phyloP scores from a whole-genome alignment of 2,113 vertebrate species.

The Lota lota region DNA sequence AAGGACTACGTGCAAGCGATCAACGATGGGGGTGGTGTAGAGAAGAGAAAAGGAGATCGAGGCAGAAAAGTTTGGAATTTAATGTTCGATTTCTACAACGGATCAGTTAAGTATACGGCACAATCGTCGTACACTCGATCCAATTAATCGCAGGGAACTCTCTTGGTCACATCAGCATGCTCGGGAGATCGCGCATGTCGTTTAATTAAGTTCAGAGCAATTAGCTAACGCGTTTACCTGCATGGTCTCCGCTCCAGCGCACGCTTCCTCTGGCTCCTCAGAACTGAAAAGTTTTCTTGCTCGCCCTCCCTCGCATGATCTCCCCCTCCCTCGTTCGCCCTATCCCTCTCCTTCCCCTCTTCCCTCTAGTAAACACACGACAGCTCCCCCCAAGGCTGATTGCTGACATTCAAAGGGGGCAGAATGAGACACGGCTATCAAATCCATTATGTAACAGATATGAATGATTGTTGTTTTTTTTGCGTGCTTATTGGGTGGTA shows the following conservation, averaged over 20 bases:
- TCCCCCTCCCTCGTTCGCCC: slow-evolving; percentile 61
- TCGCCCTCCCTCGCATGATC: slow-evolving; percentile 56
- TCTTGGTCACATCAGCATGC: slow-evolving; percentile 37
- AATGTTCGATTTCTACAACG: slow-evolving; percentile 61
- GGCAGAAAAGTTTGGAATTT: slow-evolving; percentile 74
- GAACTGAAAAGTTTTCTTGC: slow-evolving; percentile 80
- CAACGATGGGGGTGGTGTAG: slow-evolving; percentile 63
- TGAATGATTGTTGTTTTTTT: slow-evolving; percentile 31
- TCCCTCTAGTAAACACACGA: slow-evolving; percentile 77
- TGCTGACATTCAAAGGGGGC: slow-evolving; percentile 68
- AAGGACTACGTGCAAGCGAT: slow-evolving; percentile 60
- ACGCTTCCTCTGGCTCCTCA: slow-evolving; percentile 75
- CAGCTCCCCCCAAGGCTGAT: slow-evolving; percentile 78
- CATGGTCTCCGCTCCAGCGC: slow-evolving; percentile 76
- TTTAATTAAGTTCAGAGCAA: slow-evolving; percentile 78
- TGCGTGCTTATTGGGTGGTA: not conserved
- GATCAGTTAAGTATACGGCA: slow-evolving; percentile 51
- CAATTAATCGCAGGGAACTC: slow-evolving; percentile 43
- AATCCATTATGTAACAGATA: slow-evolving; percentile 60
- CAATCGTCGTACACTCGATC: slow-evolving; percentile 47
- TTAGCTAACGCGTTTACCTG: slow-evolving; percentile 79
- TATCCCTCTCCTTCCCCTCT: slow-evolving; percentile 66
- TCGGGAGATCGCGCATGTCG: slow-evolving; percentile 55
- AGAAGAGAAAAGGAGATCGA: slow-evolving; percentile 51
- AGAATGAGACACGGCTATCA: slow-evolving; percentile 42